These are phyloP conservation scores for Mastomys natalensis DNA, from an alignment of 2,113 vertebrate species.

Conservation along the genomic window DNA sequence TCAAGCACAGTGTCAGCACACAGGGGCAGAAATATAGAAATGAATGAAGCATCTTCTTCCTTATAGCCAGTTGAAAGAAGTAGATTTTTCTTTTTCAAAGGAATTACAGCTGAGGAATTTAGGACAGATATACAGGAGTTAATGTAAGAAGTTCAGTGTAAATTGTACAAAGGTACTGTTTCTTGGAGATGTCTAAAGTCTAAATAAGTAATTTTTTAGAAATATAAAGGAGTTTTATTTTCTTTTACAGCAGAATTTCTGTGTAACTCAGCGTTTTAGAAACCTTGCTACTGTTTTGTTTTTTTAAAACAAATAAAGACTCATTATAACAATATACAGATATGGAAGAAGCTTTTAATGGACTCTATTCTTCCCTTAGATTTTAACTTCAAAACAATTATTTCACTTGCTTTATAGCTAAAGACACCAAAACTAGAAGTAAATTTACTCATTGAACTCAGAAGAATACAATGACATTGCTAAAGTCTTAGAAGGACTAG, in stretches of 20 bases:
- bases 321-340: conserved; percentile 6
- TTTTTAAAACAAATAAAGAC: neutral
- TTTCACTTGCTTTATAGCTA: neutral
- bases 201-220: neutral
- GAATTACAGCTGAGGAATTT: neutral
- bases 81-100: neutral
- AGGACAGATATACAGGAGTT: conserved; percentile 31
- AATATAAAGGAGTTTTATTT: conserved; percentile 36
- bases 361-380: neutral
- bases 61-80: neutral
- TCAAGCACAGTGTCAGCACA: neutral
- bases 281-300: neutral
- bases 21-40: conserved; percentile 8
- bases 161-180: neutral
- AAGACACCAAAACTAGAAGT: neutral
- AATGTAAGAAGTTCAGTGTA: conserved; percentile 10
- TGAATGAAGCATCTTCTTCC: conserved; percentile 1
- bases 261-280: conserved; percentile 31
- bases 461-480: neutral
- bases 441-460: neutral
- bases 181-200: conserved; percentile 45
- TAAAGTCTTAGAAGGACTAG: neutral
- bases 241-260: conserved; percentile 5
- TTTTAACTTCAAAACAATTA: conserved; percentile 25
- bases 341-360: conserved; percentile 40